Percentiles rank a stretch among this genome's conserved stretches.
Conservation (phyloP, 2,888 invertebrate species). For the Minunthozetes semirufus region DNA sequence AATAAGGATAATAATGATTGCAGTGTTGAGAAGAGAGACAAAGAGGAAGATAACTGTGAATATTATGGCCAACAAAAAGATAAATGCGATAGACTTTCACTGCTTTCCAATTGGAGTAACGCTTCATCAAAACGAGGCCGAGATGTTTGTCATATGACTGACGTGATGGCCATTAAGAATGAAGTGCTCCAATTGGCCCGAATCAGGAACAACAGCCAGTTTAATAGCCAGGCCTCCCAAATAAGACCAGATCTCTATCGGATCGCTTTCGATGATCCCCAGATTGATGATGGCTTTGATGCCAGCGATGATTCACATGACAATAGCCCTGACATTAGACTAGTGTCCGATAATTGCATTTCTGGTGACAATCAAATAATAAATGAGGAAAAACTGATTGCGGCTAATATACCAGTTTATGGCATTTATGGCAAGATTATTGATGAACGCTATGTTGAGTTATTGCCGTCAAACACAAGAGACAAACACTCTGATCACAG, state of each 20-base stretch:
- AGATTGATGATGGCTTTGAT: slow-evolving; percentile 10
- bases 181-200: slow-evolving; percentile 25
- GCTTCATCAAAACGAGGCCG: neutral
- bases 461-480: neutral
- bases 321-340: neutral
- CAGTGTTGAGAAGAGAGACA: neutral
- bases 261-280: slow-evolving; percentile 17
- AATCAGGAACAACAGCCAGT: neutral
- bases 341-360: slow-evolving; percentile 13
- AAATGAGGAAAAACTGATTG: slow-evolving; percentile 7
- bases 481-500: neutral
- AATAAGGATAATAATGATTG: slow-evolving; percentile 21
- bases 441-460: slow-evolving; percentile 7
- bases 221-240: neutral
- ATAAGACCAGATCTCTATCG: slow-evolving; percentile 25
- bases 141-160: neutral
- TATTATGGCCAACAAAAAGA: neutral
- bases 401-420: neutral
- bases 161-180: slow-evolving; percentile 16
- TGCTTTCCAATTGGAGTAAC: slow-evolving; percentile 5
- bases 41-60: slow-evolving; percentile 8
- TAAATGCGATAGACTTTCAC: neutral
- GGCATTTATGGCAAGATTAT: slow-evolving; percentile 23
- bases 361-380: slow-evolving; percentile 8
- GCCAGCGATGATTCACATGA: neutral